Conservation (phyloP, 2,797 vertebrate species). For the Scleropages formosus region DNA sequence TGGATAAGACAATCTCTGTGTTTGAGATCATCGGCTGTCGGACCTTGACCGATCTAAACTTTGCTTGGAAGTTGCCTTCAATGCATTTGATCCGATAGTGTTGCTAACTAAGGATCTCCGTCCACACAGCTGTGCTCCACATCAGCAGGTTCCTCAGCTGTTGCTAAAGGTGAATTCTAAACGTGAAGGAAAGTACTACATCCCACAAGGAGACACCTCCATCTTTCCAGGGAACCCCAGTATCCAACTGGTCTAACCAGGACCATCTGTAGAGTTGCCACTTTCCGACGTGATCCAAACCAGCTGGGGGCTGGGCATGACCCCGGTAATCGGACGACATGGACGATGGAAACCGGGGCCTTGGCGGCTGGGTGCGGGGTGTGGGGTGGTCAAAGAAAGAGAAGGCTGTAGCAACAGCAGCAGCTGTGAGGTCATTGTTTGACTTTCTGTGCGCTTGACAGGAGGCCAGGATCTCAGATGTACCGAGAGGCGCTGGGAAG, state of each 20-base stretch:
- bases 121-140: too few species aligned
- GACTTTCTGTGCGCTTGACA: neutral
- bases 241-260: neutral
- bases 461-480: constrained; percentile 22
- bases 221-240: neutral
- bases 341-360: constrained; percentile 3
- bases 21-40: too few species aligned
- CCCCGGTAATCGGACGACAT: neutral
- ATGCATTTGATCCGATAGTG: too few species aligned
- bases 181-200: too few species aligned
- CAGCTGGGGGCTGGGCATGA: constrained; percentile 13
- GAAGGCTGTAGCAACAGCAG: neutral
- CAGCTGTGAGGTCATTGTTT: constrained; percentile 25
- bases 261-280: neutral
- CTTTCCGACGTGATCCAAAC: constrained; percentile 5
- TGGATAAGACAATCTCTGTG: too few species aligned
- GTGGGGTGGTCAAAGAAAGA: neutral
- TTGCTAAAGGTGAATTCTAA: too few species aligned
- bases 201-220: neutral
- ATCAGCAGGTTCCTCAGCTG: too few species aligned
- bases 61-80: too few species aligned
- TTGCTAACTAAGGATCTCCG: too few species aligned
- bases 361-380: neutral
- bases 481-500: neutral
- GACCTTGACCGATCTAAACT: too few species aligned